Evolutionary conservation across 2,113 vertebrate species (phyloP).

Genomic region (Cebidichthys violaceus): DNA sequence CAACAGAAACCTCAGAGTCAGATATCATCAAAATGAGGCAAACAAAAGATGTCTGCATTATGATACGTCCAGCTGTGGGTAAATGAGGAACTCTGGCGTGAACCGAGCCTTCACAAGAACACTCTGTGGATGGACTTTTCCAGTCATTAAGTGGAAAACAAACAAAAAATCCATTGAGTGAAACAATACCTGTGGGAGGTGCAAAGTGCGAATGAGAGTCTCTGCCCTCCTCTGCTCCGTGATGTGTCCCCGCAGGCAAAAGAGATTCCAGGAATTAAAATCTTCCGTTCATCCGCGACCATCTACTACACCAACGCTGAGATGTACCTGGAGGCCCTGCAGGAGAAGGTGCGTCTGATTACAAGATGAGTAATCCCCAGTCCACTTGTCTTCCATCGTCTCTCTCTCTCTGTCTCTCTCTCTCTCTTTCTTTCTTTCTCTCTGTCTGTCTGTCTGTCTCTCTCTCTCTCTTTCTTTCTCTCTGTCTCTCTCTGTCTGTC

Average conservation of each 20-base stretch:
- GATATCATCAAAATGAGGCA: too few species aligned
- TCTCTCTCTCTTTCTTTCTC: too few species aligned
- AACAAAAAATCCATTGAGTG: slow-evolving; percentile 21
- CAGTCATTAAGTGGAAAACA: not conserved
- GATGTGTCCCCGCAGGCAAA: slow-evolving; percentile 82
- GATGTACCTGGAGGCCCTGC: slow-evolving; percentile 87
- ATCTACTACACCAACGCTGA: slow-evolving; percentile 94
- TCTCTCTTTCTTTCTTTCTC: too few species aligned
- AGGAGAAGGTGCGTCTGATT: slow-evolving; percentile 83
- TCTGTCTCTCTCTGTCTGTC: too few species aligned
- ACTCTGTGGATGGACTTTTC: not conserved
- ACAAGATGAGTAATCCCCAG: slow-evolving; percentile 8
- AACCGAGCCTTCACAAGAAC: not conserved
- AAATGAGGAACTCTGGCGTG: not conserved
- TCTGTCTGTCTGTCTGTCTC: too few species aligned
- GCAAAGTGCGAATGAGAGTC: slow-evolving; percentile 9
- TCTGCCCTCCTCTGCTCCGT: slow-evolving; percentile 16
- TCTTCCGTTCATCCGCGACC: slow-evolving; percentile 91
- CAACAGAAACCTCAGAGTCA: not conserved
- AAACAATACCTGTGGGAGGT: slow-evolving; percentile 19
- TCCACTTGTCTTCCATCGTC: slow-evolving; percentile 25
- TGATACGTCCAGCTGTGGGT: not conserved
- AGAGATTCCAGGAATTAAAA: slow-evolving; percentile 91
- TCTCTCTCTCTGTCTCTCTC: slow-evolving; percentile 20
- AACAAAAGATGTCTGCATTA: not conserved